These are phyloP conservation scores for Drosophila tropicalis DNA, from an alignment of 1,140 invertebrate species.

Conservation along the genomic window DNA sequence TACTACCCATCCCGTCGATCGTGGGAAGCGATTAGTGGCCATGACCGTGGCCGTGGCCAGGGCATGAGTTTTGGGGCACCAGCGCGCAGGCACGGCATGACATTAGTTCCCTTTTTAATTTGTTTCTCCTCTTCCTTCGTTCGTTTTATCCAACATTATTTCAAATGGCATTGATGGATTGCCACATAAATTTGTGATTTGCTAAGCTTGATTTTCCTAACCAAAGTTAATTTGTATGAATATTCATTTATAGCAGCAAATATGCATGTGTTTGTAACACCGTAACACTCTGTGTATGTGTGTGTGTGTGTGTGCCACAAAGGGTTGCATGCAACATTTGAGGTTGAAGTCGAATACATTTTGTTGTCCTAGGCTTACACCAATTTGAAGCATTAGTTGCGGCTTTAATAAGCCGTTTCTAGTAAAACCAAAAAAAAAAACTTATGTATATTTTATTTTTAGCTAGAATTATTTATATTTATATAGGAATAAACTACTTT, in stretches of 20 bases:
- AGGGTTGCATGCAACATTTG: constrained; percentile 26
- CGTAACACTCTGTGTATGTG: background rate
- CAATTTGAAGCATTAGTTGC: background rate
- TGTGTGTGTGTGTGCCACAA: constrained; percentile 2
- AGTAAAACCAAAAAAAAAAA: no score
- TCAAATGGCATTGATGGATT: constrained; percentile 74
- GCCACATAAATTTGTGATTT: constrained; percentile 80
- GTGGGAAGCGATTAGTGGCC: constrained; percentile 75
- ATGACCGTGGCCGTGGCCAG: constrained; percentile 26
- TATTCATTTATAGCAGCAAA: constrained; percentile 31
- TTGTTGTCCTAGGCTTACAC: constrained; percentile 3
- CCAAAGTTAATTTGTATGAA: constrained; percentile 61
- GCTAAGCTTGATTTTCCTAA: constrained; percentile 61
- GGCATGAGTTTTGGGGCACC: constrained; percentile 5
- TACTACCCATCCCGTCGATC: constrained; percentile 46
- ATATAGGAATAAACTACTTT: no score
- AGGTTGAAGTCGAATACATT: background rate
- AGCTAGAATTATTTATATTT: no score
- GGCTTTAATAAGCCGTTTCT: background rate
- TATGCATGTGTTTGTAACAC: constrained; percentile 1
- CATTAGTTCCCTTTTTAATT: constrained; percentile 22
- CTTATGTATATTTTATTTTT: no score
- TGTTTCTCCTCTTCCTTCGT: background rate
- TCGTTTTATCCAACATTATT: constrained; percentile 11
- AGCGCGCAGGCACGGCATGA: background rate